Base-by-base conservation (phyloP, 1,140 invertebrate species). In the Aphaenogaster rudis region DNA sequence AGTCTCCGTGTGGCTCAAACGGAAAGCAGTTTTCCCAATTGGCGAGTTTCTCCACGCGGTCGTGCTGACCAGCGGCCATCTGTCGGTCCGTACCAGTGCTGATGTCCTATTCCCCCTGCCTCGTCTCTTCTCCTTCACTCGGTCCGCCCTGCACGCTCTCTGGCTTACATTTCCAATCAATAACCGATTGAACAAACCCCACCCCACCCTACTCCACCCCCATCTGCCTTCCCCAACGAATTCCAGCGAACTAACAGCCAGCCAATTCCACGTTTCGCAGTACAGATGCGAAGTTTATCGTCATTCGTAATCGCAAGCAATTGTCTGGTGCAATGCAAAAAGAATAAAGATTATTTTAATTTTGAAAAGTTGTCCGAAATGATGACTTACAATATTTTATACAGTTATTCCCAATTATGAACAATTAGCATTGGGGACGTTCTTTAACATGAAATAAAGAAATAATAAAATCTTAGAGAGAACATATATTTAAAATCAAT, bases 81-180 rank as follows among this genome's bases (percentile, higher is more conserved):
- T 95, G 93, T 93, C 93, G 94, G 91, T 36, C 92, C 88, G 84
- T 91, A 88, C 88, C 88, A 86, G 92, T 87, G 92, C 91, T 92
- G 93, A 76, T 84, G 88, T 88, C 81, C 72, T 88, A 79, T 63
- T 71, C 80, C 66, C 87, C 39, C 52, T 84, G 84, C 50, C 69
- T n/a, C 88, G 71, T 81, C 74, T 86, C 61, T 28, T 33, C 54
- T 87, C 82, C 17, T 76, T 69, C 63, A 84, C 76, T 36, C 76
- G 63, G 86, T 72, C 50, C 74, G 74, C 78, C 88, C 81, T 48
- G 57, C 77, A 61, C 72, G 45, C 79, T 86, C 74, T 84, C 90
- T 88, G 86, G 92, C 93, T 94, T 94, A 94, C 93, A 93, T 94
- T 94, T 94, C 93, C 93, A 95, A 95, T 94, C 94, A 95, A 95